phyloP scores from a whole-genome alignment of 2,113 vertebrate genomes.

The Ceyx melanurus region DNA sequence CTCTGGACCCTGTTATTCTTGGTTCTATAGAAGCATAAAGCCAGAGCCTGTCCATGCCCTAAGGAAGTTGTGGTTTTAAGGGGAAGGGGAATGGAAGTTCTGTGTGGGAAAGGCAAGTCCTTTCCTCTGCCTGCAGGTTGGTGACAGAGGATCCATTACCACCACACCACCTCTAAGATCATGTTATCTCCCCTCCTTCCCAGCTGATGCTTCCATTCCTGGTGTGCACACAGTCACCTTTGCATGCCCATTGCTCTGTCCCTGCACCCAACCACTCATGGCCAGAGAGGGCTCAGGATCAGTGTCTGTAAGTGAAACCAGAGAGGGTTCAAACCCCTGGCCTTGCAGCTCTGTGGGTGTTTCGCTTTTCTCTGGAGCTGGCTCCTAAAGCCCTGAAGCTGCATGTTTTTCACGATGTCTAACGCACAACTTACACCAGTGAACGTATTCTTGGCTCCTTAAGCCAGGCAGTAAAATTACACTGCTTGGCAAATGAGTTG shows the following conservation, averaged over 20 bases:
- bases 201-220: background rate
- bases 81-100: background rate
- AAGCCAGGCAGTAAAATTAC: slow-evolving; percentile 40
- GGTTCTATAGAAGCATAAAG: background rate
- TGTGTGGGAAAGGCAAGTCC: background rate
- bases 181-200: background rate
- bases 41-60: background rate
- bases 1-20: background rate
- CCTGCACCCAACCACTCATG: background rate
- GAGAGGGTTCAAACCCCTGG: background rate
- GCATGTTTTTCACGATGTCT: slow-evolving; percentile 2
- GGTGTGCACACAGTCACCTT: fast-evolving
- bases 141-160: background rate
- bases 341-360: background rate
- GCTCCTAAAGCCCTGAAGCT: slow-evolving; percentile 12
- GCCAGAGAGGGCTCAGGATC: background rate
- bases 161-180: background rate
- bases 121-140: background rate
- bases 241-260: background rate
- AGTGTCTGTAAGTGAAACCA: background rate
- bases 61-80: background rate
- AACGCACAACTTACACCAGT: background rate
- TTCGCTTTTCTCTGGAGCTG: background rate
- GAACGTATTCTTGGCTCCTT: slow-evolving; percentile 44
- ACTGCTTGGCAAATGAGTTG: slow-evolving; percentile 16